Base-by-base conservation (phyloP, 2,888 invertebrate genomes). In the Osedax frankpressi region DNA sequence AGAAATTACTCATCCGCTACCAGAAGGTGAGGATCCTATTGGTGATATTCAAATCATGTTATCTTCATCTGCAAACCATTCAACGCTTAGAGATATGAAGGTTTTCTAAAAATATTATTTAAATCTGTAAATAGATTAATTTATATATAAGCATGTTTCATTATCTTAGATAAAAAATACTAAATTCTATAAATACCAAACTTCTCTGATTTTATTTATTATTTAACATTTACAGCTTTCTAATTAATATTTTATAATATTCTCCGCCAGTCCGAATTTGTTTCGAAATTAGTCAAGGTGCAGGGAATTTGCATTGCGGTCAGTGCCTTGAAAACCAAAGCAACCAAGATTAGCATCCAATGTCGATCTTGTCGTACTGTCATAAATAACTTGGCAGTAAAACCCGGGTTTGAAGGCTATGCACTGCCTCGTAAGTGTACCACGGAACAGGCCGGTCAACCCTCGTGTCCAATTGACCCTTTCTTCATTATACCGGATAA, bases 401-500 rank as follows among this genome's bases (percentile, higher is more conserved):
- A 92, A 82, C 93, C 96, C 3, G 98, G 98, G 0, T 86, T 98
- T 3, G 98, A 99, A 81, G 97, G 97, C 0, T 96, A 94, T 86
- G 89, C 92, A 0, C 86, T 98, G 86, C 98, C 98, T 0, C 88
- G 97, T 76, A 94, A 92, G 86, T 98, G 98, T 84, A 90, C 89
- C 80, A 92, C 92, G 24, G 95, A 95, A 82, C 93, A 94, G 87
- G 91, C 92, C 75, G 94, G 94, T 28, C 87, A 91, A 73, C 91
- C 92, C 0, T 92, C 92, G 80, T 98, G 98, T 81, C 96, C 97
- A 0, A 83, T 96, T 74, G 98, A 99, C 86, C 98, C 98, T 0
- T 99, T 92, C 84, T 95, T 94, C 84, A 95, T 99, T 76, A 90
- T 97, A 85, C 96, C 97, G 24, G 97, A 98, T 83, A 95, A 94